phyloP scores from a whole-genome alignment of 2,888 invertebrate genomes.

The Lissonota sp. region DNA sequence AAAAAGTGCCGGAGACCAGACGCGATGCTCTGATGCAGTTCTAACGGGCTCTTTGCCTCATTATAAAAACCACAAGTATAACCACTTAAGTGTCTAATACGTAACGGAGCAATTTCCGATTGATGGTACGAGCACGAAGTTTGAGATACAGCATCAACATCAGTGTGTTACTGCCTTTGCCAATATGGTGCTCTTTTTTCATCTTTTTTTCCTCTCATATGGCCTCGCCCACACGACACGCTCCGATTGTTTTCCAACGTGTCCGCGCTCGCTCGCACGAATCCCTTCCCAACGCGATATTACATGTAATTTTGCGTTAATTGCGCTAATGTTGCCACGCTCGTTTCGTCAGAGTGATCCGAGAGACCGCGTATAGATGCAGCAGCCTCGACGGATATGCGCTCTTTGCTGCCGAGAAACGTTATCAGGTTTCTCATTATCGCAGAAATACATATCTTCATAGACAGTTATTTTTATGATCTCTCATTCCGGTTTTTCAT shows the following conservation, averaged over 20 bases:
- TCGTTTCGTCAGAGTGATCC: slow-evolving; percentile 49
- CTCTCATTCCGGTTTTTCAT: too few species aligned
- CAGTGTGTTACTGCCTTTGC: too few species aligned
- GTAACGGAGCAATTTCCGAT: slow-evolving; percentile 59
- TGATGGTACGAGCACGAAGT: neutral
- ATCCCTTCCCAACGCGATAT: slow-evolving; percentile 15
- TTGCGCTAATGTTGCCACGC: slow-evolving; percentile 49
- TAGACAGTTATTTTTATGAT: neutral
- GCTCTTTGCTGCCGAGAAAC: slow-evolving; percentile 15
- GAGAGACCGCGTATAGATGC: slow-evolving; percentile 30
- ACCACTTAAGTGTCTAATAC: slow-evolving; percentile 44
- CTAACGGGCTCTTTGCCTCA: slow-evolving; percentile 46
- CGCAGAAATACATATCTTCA: slow-evolving; percentile 7
- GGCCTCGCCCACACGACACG: slow-evolving; percentile 52
- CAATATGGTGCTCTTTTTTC: too few species aligned
- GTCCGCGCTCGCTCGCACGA: slow-evolving; percentile 19
- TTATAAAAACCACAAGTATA: slow-evolving; percentile 22
- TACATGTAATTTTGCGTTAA: slow-evolving; percentile 50
- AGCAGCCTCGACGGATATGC: slow-evolving; percentile 40
- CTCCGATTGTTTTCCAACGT: slow-evolving; percentile 61
- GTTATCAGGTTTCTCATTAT: slow-evolving; percentile 18
- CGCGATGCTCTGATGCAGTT: slow-evolving; percentile 54
- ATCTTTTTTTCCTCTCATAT: too few species aligned
- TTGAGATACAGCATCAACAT: too few species aligned
- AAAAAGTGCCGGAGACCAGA: slow-evolving; percentile 32